A percentile compares a stretch with the other conserved stretches of the same genome.
Evolutionary conservation across 2,888 invertebrate species (phyloP).

Genomic region (Adineta ricciae): DNA sequence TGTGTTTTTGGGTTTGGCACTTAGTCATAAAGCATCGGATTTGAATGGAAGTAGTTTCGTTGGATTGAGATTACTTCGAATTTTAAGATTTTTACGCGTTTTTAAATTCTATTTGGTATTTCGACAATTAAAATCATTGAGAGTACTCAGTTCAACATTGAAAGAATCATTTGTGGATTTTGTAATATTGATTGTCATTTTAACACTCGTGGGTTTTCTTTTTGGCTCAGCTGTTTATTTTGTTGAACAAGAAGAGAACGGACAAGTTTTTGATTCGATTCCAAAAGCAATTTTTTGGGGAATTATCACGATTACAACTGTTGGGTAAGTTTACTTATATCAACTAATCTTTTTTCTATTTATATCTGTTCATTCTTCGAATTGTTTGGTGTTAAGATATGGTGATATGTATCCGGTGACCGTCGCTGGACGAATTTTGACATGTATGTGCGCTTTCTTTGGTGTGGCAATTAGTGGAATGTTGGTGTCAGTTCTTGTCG

Average conservation of each 20-base stretch:
- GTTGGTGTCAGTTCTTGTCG: neutral
- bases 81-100: constrained; percentile 43
- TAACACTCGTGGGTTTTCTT: constrained; percentile 44
- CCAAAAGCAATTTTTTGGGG: constrained; percentile 49
- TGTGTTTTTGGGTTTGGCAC: constrained; percentile 40
- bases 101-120: constrained; percentile 42
- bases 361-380: too few relatives aligned
- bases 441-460: neutral
- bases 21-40: neutral
- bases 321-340: constrained; percentile 40
- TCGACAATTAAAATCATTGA: constrained; percentile 43
- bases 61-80: constrained; percentile 38
- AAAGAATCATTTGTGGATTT: constrained; percentile 44
- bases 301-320: constrained; percentile 46
- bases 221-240: constrained; percentile 46
- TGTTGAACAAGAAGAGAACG: constrained; percentile 41
- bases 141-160: constrained; percentile 45
- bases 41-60: neutral
- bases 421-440: neutral
- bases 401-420: neutral
- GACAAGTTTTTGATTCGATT: constrained; percentile 42
- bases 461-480: neutral
- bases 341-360: too few relatives aligned
- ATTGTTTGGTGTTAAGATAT: neutral
- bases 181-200: constrained; percentile 45